Conservation (phyloP, 2,888 invertebrate genomes). For the Phymatocera aterrima region DNA sequence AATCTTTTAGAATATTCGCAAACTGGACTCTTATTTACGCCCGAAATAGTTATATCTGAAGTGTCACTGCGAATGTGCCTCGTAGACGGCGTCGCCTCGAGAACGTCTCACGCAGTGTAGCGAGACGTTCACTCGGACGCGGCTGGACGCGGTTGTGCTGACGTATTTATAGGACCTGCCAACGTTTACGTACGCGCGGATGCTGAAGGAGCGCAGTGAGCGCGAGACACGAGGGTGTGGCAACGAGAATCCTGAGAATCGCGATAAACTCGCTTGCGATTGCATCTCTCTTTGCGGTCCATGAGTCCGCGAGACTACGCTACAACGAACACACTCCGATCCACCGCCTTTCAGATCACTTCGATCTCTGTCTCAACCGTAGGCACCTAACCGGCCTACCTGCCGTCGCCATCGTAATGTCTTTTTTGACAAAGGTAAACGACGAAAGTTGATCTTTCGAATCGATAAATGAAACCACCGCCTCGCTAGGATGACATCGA, state of each 20-base stretch:
- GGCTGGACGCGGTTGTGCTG: conserved; percentile 33
- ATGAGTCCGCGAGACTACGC: conserved; percentile 32
- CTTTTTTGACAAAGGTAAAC: conserved; percentile 25
- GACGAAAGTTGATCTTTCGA: conserved; percentile 21
- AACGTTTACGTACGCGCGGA: conserved; percentile 42
- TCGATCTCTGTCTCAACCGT: conserved; percentile 35
- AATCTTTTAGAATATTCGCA: background rate
- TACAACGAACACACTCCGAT: conserved; percentile 26
- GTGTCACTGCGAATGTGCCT: conserved; percentile 30
- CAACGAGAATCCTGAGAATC: conserved; percentile 43
- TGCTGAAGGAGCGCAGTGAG: conserved; percentile 41
- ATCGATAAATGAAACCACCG: conserved; percentile 25
- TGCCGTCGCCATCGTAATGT: conserved; percentile 30
- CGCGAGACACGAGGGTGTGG: conserved; percentile 44
- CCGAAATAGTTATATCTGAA: conserved; percentile 39
- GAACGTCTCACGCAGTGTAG: conserved; percentile 33
- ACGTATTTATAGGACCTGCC: conserved; percentile 47
- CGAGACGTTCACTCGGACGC: conserved; percentile 26
- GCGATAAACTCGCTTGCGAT: conserved; percentile 44
- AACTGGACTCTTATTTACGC: conserved; percentile 3
- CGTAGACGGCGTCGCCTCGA: conserved; percentile 24
- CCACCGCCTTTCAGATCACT: conserved; percentile 36
- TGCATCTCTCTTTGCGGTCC: conserved; percentile 44
- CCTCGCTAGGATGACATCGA: conserved; percentile 20
- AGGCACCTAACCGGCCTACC: conserved; percentile 31